Base-by-base conservation (phyloP, 2,888 invertebrate genomes). In the Coleophora deauratella region DNA sequence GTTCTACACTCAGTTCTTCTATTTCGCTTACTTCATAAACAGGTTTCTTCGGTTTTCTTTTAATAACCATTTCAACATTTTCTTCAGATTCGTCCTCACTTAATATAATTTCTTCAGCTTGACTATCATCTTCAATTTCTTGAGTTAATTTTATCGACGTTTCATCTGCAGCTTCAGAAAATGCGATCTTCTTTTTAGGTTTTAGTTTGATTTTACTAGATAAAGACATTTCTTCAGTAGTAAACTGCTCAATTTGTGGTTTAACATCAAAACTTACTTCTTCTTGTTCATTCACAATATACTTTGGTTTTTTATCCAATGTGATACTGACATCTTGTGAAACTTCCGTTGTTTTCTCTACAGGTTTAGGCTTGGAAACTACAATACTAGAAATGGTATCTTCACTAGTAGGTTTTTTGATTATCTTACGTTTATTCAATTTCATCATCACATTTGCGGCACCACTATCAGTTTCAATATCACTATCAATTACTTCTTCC, bases 181-280 rank as follows among this genome's bases (percentile, higher is more conserved):
- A 82, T 8, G 88, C 89, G 11, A 85, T 73, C 41, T 88, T 89
- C 54, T 88, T 89, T 62, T 87, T 89, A 47, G 90, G 88, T 61
- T 90, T 91, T 28, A 93, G 58, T 70, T 88, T 90, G 15, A 93
- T 89, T 72, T 90, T 91, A 49, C 91, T 91, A 1, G 91, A 90
- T 76, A 91, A 87, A 9, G 91, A 91, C 46, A 92, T 81, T 62
- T 92, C 91, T 81, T 93, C 92, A 66, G 90, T 89, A 37, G 90
- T 89, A 56, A 89, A 91, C 41, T 74, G 72, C 28, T 80, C 77
- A 21, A 55, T 55, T 52, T 67, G 66, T 11, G 76, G 64, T 55
- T 78, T 86, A 0, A 86, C 55, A 43, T 86, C 82, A 57, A 75
- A 86, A 45, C 57, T 68, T 27, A 87, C 75, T 68, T 81, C 86